These are phyloP conservation scores for rat (Rattus norvegicus) DNA, from an alignment of 2,113 vertebrate genomes.

Conservation along the genomic window DNA sequence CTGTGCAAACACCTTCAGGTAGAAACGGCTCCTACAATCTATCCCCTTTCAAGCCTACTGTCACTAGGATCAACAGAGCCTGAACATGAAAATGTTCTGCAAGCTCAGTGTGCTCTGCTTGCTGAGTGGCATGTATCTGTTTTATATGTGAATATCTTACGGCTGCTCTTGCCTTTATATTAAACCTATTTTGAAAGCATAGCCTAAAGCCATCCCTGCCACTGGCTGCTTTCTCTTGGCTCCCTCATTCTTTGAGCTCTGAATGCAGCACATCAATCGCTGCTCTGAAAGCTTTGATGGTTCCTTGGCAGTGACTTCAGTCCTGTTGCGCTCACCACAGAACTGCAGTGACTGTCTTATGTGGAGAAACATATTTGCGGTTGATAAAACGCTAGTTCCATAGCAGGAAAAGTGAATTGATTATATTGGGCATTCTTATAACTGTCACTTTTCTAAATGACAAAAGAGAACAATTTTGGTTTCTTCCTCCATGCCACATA, in stretches of 20 bases:
- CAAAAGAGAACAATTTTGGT: slow-evolving; percentile 81
- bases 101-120: background rate
- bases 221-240: slow-evolving; percentile 33
- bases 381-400: slow-evolving; percentile 80
- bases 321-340: slow-evolving; percentile 81
- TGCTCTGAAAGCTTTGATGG: slow-evolving; percentile 78
- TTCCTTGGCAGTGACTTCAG: slow-evolving; percentile 77
- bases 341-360: slow-evolving; percentile 77
- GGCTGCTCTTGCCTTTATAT: slow-evolving; percentile 73
- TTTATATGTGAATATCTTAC: slow-evolving; percentile 62
- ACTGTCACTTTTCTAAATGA: slow-evolving; percentile 82
- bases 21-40: background rate
- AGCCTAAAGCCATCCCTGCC: slow-evolving; percentile 72
- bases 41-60: background rate
- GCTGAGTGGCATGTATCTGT: slow-evolving; percentile 58
- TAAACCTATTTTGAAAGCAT: slow-evolving; percentile 74
- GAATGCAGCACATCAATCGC: slow-evolving; percentile 75
- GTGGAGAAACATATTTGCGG: slow-evolving; percentile 83
- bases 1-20: background rate
- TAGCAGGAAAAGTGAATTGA: slow-evolving; percentile 75
- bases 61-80: background rate
- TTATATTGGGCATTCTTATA: slow-evolving; percentile 79
- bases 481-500: slow-evolving; percentile 76
- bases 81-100: background rate
- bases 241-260: slow-evolving; percentile 55